Percentiles rank a stretch among this genome's conserved stretches.
Evolutionary conservation across 2,113 vertebrate genomes (phyloP).

Genomic region (Aepyceros melampus): DNA sequence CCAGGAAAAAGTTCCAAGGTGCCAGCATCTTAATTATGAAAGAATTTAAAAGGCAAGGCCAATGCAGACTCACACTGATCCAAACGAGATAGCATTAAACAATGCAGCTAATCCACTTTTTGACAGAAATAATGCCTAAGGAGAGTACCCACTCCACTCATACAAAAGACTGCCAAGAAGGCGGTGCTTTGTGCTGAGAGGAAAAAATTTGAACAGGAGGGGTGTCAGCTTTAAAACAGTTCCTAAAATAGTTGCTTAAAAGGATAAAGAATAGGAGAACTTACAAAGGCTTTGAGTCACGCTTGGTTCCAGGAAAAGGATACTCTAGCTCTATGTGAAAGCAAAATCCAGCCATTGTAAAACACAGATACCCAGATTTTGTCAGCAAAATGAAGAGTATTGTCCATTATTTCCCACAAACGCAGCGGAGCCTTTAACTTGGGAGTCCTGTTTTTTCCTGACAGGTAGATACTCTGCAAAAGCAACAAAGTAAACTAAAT

Average conservation of each 20-base stretch:
- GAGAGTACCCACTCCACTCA: conserved; percentile 12
- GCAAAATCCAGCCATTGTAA: conserved; percentile 44
- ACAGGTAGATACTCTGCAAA: conserved; percentile 28
- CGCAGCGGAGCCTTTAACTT: conserved; percentile 19
- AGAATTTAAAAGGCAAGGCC: conserved; percentile 26
- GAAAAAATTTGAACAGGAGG: conserved; percentile 37
- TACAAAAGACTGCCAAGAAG: conserved; percentile 48
- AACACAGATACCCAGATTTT: conserved; percentile 48
- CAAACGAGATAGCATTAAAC: conserved; percentile 46
- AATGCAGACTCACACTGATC: conserved; percentile 25
- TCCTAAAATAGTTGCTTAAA: conserved; percentile 56
- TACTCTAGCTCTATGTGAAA: conserved; percentile 38
- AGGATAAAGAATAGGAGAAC: conserved; percentile 52
- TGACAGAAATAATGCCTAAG: conserved; percentile 27
- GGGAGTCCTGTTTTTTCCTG: neutral
- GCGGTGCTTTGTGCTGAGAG: neutral
- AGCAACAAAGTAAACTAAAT: conserved; percentile 49
- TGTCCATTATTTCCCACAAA: conserved; percentile 56
- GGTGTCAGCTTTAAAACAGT: conserved; percentile 52
- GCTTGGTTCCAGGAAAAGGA: conserved; percentile 48
- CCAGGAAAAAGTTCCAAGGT: conserved; percentile 14
- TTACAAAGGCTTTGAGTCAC: conserved; percentile 48
- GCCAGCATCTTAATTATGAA: conserved; percentile 39
- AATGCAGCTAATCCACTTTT: conserved; percentile 41
- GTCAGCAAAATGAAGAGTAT: conserved; percentile 39